phyloP scores from a whole-genome alignment of 2,797 vertebrate genomes.

The Anableps anableps region DNA sequence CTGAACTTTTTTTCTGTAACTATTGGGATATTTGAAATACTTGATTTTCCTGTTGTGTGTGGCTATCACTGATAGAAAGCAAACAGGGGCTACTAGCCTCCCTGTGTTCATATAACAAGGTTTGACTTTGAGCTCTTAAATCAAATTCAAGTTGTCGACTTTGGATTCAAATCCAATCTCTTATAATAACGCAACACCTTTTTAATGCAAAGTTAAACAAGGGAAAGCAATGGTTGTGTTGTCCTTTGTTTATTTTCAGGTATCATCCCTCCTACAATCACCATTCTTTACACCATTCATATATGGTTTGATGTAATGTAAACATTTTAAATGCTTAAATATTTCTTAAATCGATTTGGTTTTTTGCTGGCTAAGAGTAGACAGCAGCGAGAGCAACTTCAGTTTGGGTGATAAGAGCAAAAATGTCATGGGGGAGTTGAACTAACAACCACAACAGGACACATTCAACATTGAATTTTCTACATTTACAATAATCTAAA shows the following conservation, averaged over 20 bases:
- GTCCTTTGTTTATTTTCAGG: not conserved
- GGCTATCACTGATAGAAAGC: slow-evolving; percentile 1
- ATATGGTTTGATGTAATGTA: too few species aligned
- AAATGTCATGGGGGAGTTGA: not conserved
- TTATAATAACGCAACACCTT: not conserved
- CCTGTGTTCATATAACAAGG: not conserved
- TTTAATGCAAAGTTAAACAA: not conserved
- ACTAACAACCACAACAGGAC: not conserved
- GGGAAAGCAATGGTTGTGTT: not conserved
- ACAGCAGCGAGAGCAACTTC: not conserved
- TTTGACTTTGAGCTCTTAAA: not conserved
- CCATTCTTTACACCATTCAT: too few species aligned
- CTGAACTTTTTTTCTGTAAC: slow-evolving; percentile 6
- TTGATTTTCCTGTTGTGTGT: not conserved
- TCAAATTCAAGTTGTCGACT: not conserved
- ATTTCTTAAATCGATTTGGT: not conserved
- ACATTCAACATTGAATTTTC: not conserved
- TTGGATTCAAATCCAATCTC: not conserved
- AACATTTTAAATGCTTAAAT: too few species aligned
- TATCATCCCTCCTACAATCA: too few species aligned
- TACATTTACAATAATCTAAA: not conserved
- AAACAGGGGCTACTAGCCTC: not conserved
- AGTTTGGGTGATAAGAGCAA: not conserved
- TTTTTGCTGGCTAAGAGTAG: not conserved
- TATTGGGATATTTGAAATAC: not conserved